Base-by-base conservation (phyloP, 2,888 invertebrate species). In the Rhamnusium bicolor region DNA sequence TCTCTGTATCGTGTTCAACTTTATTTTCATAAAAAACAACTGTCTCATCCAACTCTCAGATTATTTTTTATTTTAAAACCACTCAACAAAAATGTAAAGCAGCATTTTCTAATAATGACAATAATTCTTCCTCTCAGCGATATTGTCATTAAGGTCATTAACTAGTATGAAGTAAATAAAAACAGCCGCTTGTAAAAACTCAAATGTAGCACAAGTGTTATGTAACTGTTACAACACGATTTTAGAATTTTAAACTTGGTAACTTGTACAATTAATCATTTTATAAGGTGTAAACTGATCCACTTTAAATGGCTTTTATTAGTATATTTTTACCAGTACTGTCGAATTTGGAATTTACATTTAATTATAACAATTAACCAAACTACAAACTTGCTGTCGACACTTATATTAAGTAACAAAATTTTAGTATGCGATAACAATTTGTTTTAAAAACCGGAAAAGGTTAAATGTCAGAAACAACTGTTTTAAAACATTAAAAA, bases 21-120 rank as follows among this genome's bases (percentile, higher is more conserved):
- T 65, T 46, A 69, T 61, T 69, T 69, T 69, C 27, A 49, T 53
- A 69, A 69, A n/a, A 61, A 69, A 61, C 61, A 62, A 69, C 68
- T 27, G 58, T 60, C 68, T 60, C n/a, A 18, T 24, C 21, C 32
- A 12, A 49, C 63, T 63, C 49, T 24, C 27, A 63, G 6, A 49
- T 8, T 29, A 49, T 63, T 63, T 49, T 63, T 63, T 27, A 40
- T 29, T 29, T 65, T 53, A 16, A 10, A 32, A 29, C 24, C 27
- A 27, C 16, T 27, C 32, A 12, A 32, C 53, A 29, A 19, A n/a
- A 65, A 49, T 29, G 32, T 65, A 65, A 53, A 32, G 18, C 21
- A 29, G 24, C 54, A 24, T 54, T 51, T 47, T 24, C 27, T 24
- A 24, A 54, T 54, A 14, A 24, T 24, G 14, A 16, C 63, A 27